Evolutionary conservation across 2,888 invertebrate genomes (phyloP), one percentile per base, ranked within the genome.

Genomic region (Criorhina ranunculi): DNA sequence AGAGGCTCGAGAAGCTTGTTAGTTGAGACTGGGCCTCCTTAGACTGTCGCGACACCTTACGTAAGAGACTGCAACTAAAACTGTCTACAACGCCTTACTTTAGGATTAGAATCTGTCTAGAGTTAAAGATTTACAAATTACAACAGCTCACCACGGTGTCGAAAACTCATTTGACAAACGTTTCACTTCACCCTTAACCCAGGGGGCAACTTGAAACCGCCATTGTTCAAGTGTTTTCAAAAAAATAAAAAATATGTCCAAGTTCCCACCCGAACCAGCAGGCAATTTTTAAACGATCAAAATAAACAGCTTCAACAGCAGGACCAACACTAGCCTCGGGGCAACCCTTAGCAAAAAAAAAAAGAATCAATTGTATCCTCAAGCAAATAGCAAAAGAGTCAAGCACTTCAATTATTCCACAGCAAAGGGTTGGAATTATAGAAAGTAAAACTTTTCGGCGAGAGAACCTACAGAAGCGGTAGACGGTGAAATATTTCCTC

Each of bases 261-360:
- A 60, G 40, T 60, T 44, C 75, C 31, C 37, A 53, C 60, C 37
- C 62, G 72, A 78, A 62, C 37, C 83, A 85, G 80, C 83, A 64
- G 80, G 83, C 49, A 85, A 79, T 79, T 73, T 78, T 73, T 73
- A 83, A 83, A 85, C 80, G 83, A 85, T 80, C 85, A 80, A 85
- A 85, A 85, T 64, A 85, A 44, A 46, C 11, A n/a, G 7, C 24
- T 33, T 6, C 31, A 62, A 59, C 76, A 64, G 62, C 55, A 77
- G 51, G 57, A 60, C 67, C 15, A 44, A 40, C 31, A 11, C 53
- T 33, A 33, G 79, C 64, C 85, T 46, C 19, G 24, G 79, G 83
- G 73, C 70, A 15, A 73, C 49, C 70, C 62, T 51, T 51, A 40
- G 55, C 31, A 17, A 44, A 15, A 55, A 31, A 55, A 64, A 70